Conservation (phyloP, 2,797 vertebrate genomes). For the Thaleichthys pacificus region DNA sequence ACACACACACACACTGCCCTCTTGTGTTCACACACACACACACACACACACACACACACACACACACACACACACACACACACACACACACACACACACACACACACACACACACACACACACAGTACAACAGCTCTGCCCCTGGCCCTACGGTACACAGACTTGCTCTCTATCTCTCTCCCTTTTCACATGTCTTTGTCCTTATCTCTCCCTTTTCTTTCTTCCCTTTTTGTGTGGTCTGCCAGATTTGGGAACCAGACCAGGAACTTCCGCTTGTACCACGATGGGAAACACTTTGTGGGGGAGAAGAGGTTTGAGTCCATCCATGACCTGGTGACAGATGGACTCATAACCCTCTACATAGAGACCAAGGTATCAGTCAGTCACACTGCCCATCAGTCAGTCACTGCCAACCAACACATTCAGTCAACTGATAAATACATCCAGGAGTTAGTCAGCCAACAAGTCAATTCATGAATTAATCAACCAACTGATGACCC, state of each 20-base stretch:
- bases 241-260: constrained; percentile 97
- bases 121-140: background rate
- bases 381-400: background rate
- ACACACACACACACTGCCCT: background rate
- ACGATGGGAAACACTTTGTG: constrained; percentile 99
- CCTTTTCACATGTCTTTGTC: too few species aligned
- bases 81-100: background rate
- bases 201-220: too few species aligned
- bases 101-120: too few species aligned
- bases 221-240: background rate
- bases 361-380: constrained; percentile 91
- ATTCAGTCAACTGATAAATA: too few species aligned
- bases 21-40: background rate
- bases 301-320: constrained; percentile 99
- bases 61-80: background rate
- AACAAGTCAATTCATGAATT: too few species aligned
- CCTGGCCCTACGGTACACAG: too few species aligned
- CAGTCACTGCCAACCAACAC: too few species aligned
- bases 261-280: constrained; percentile 98
- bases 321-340: constrained; percentile 96
- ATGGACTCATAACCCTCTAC: constrained; percentile 97
- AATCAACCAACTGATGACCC: too few species aligned
- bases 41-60: background rate
- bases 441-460: background rate
- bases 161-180: background rate